Base-by-base conservation (phyloP, 1,140 invertebrate genomes). In the Muscidifurax raptorellus region DNA sequence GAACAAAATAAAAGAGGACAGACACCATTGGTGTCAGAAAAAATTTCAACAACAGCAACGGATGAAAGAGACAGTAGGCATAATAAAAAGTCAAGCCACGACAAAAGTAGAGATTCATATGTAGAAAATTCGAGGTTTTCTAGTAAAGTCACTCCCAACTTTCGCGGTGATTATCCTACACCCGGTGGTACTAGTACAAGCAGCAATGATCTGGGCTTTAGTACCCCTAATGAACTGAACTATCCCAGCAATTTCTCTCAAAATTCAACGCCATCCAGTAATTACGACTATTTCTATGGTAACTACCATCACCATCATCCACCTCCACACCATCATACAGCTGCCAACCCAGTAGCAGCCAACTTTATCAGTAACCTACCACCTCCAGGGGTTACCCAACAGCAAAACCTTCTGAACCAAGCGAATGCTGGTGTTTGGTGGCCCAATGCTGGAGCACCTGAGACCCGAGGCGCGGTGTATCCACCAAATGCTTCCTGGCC, bases 161-260 rank as follows among this genome's bases (percentile, higher is more conserved):
- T 83, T 83, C 80, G 81, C 18, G 64, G 91, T 28, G 94, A 94
- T 80, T 94, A 93, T 88, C 88, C 94, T 6, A 94, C 94, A 2
- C 94, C 94, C 18, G 90, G 92, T 76, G 94, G 94, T 44, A 93
- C 91, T 77, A 83, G 76, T 83, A 75, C 71, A 1, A 92, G 90
- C 3, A 89, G 91, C 13, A 92, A 93, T 82, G 94, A 94, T 88
- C 89, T 94, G 82, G 93, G 94, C 28, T 95, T 94, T 84, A 92
- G 90, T 2, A 94, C 94, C n/a, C 92, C 92, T 5, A 94, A 94
- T 87, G 94, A 94, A 75, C 40, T 93, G 6, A 93, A 91, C 87
- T 94, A 93, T 87, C 92, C 93, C 13, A 89, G 91, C 25, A 92
- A 90, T 85, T 94, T 92, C 82, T 93, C 92, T 7, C 92, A 93